Evolutionary conservation across 2,113 vertebrate genomes (phyloP).

Genomic region (Corydoras sp.): DNA sequence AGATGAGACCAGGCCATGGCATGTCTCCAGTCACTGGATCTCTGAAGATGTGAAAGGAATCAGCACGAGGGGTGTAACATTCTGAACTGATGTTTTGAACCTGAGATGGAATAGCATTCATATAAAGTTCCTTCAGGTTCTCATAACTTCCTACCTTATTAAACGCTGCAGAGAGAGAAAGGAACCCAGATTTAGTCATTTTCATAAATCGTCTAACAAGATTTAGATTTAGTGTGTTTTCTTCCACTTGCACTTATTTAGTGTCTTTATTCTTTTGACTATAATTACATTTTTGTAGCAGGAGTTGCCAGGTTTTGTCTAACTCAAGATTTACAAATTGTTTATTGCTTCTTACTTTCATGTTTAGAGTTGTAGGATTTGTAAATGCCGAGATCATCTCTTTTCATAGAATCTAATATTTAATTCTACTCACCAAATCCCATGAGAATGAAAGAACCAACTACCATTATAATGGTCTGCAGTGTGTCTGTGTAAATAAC

Average conservation of each 20-base stretch:
- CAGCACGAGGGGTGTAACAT: conserved; percentile 76
- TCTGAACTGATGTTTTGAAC: neutral
- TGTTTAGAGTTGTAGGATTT: no score
- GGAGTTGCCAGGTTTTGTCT: no score
- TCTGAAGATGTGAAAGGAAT: conserved; percentile 88
- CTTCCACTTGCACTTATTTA: no score
- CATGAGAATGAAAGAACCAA: conserved; percentile 86
- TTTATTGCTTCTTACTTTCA: no score
- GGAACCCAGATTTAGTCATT: no score
- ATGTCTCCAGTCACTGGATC: conserved; percentile 75
- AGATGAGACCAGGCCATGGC: conserved; percentile 87
- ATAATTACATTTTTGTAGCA: no score
- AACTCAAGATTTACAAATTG: no score
- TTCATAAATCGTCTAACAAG: no score
- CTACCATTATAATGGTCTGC: conserved; percentile 88
- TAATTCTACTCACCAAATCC: conserved; percentile 77
- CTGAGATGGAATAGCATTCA: conserved; percentile 69
- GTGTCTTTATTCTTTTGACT: no score
- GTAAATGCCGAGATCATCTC: no score
- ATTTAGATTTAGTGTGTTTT: no score
- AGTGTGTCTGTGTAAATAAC: conserved; percentile 97
- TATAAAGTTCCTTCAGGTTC: conserved; percentile 72
- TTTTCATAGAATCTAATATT: no score
- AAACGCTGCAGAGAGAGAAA: conserved; percentile 69
- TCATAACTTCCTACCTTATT: conserved; percentile 78